Percentiles rank a stretch among this genome's conserved stretches.
phyloP scores from a whole-genome alignment of 1,140 invertebrate species.

The Battus philenor region DNA sequence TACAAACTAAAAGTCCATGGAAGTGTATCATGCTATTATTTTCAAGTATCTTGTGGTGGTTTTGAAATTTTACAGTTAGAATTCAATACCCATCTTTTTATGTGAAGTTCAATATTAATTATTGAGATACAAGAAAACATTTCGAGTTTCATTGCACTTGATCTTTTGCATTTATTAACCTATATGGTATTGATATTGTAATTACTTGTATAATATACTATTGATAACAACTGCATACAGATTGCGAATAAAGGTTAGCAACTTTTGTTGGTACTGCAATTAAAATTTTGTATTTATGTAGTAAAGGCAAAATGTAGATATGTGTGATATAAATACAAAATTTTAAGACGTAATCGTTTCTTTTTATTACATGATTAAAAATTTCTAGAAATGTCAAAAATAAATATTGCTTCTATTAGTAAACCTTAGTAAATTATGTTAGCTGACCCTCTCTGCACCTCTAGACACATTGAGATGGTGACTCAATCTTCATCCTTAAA shows the following conservation, averaged over 20 bases:
- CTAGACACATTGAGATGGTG: constrained; percentile 57
- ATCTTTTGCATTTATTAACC: constrained; percentile 78
- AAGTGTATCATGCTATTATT: constrained; percentile 55
- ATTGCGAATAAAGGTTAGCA: constrained; percentile 72
- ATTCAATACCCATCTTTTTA: constrained; percentile 43
- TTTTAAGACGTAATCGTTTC: constrained; percentile 73
- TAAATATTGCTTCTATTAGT: constrained; percentile 69
- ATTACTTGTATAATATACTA: constrained; percentile 76
- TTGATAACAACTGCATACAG: constrained; percentile 70
- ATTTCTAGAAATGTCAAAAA: constrained; percentile 57
- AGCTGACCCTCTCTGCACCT: too few relatives aligned
- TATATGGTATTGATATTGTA: constrained; percentile 77
- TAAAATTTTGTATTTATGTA: constrained; percentile 78
- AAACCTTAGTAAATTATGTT: constrained; percentile 71
- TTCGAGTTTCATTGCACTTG: constrained; percentile 74
- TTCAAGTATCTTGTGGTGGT: constrained; percentile 49
- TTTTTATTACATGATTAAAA: constrained; percentile 64
- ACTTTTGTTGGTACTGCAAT: constrained; percentile 71
- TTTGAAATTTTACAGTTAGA: constrained; percentile 49
- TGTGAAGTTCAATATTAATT: constrained; percentile 58
- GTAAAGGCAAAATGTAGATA: constrained; percentile 75
- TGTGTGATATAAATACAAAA: constrained; percentile 77
- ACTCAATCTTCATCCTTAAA: constrained; percentile 48
- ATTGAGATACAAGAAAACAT: constrained; percentile 55
- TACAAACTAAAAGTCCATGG: constrained; percentile 55